Conservation (phyloP, 2,797 vertebrate species). For the Xenops minutus region DNA sequence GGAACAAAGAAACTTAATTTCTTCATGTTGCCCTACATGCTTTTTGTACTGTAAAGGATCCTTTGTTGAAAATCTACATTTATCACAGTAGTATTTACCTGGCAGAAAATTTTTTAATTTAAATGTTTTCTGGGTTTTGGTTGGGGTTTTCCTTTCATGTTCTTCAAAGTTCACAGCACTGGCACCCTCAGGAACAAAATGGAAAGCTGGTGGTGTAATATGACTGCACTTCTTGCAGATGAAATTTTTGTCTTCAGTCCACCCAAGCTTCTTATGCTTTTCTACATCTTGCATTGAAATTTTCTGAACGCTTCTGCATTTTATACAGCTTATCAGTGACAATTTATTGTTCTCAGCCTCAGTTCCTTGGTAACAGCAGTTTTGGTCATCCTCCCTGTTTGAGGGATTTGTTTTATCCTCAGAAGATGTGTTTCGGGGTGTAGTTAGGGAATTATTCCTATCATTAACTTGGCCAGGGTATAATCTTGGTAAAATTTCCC, state of each 20-base stretch:
- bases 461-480: slow-evolving; percentile 47
- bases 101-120: slow-evolving; percentile 72
- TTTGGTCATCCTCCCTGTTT: slow-evolving; percentile 35
- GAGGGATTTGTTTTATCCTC: slow-evolving; percentile 45
- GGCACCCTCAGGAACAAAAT: slow-evolving; percentile 48
- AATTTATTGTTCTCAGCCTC: slow-evolving; percentile 64
- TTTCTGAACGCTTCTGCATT: slow-evolving; percentile 69
- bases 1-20: slow-evolving; percentile 88
- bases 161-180: slow-evolving; percentile 44
- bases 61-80: slow-evolving; percentile 87
- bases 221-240: slow-evolving; percentile 70
- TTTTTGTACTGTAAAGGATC: slow-evolving; percentile 82
- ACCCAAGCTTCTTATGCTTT: slow-evolving; percentile 34
- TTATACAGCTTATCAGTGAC: slow-evolving; percentile 61
- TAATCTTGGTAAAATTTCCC: slow-evolving; percentile 69
- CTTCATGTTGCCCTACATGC: slow-evolving; percentile 84
- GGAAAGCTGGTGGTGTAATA: slow-evolving; percentile 30
- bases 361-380: slow-evolving; percentile 52
- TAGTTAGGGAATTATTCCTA: slow-evolving; percentile 56
- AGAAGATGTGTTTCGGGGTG: slow-evolving; percentile 65
- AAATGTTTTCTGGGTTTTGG: slow-evolving; percentile 43
- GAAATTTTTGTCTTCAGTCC: slow-evolving; percentile 46
- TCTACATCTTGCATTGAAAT: slow-evolving; percentile 52
- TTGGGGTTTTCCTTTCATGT: neutral
- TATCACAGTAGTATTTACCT: slow-evolving; percentile 85